phyloP scores from a whole-genome alignment of 1,140 invertebrate genomes.

The Diachasmimorpha longicaudata region DNA sequence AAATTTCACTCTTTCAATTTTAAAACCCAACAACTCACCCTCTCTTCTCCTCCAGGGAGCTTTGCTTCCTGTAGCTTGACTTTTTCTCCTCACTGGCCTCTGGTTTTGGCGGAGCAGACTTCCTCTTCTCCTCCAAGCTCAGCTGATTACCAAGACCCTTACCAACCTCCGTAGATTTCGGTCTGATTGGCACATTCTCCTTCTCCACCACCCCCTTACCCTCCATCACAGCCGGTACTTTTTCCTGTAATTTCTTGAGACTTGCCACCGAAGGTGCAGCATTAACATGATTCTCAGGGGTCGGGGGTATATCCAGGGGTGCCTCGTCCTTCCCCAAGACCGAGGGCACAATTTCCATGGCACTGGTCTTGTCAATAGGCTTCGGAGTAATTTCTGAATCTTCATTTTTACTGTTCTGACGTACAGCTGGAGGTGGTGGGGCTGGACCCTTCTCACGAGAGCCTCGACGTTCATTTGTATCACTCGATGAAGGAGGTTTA shows the following conservation, averaged over 20 bases:
- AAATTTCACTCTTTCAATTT: neutral
- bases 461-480: slow-evolving; percentile 50
- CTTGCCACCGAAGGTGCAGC: neutral
- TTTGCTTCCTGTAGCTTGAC: slow-evolving; percentile 44
- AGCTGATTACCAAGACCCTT: slow-evolving; percentile 33
- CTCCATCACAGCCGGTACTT: slow-evolving; percentile 6
- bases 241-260: neutral
- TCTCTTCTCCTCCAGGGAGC: slow-evolving; percentile 49
- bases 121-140: slow-evolving; percentile 51
- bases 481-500: slow-evolving; percentile 54
- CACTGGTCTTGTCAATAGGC: neutral
- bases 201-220: neutral
- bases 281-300: slow-evolving; percentile 14
- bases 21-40: slow-evolving; percentile 30
- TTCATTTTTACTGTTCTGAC: slow-evolving; percentile 50
- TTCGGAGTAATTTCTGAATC: slow-evolving; percentile 47
- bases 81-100: slow-evolving; percentile 47
- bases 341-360: neutral
- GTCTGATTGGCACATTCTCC: slow-evolving; percentile 36
- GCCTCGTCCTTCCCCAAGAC: neutral
- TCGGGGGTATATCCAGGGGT: slow-evolving; percentile 25
- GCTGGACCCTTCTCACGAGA: slow-evolving; percentile 66
- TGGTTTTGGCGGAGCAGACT: slow-evolving; percentile 53
- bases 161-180: slow-evolving; percentile 41
- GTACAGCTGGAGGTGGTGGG: slow-evolving; percentile 58